Conservation (phyloP, 2,888 invertebrate genomes). For the Ceramica pisi region DNA sequence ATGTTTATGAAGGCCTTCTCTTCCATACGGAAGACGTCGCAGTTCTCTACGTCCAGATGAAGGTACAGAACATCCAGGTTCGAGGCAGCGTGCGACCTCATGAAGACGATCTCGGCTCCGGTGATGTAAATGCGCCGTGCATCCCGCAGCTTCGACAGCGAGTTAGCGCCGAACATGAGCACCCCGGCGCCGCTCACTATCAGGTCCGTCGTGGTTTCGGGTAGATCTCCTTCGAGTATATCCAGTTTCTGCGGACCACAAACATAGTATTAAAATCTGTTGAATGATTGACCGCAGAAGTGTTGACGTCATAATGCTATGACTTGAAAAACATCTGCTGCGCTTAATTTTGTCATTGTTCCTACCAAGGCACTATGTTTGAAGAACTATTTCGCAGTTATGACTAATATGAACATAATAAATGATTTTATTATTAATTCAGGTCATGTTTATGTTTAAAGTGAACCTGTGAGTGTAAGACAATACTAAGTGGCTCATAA, state of each 20-base stretch:
- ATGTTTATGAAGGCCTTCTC: conserved; percentile 92
- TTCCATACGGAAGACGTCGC: conserved; percentile 91
- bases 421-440: conserved; percentile 42
- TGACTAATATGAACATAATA: conserved; percentile 29
- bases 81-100: conserved; percentile 91
- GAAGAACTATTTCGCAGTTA: conserved; percentile 12
- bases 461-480: conserved; percentile 45
- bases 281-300: conserved; percentile 29
- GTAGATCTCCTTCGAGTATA: conserved; percentile 89
- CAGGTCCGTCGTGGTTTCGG: conserved; percentile 91
- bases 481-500: conserved; percentile 60
- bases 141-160: conserved; percentile 90
- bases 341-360: conserved; percentile 15
- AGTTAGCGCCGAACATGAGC: conserved; percentile 89
- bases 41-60: conserved; percentile 91
- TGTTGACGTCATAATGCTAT: conserved; percentile 25
- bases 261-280: conserved; percentile 35
- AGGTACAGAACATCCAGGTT: conserved; percentile 91
- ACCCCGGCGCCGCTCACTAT: conserved; percentile 90
- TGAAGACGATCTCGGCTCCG: conserved; percentile 87
- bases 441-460: conserved; percentile 55
- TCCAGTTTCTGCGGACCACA: conserved; percentile 84
- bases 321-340: conserved; percentile 37
- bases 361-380: conserved; percentile 8
- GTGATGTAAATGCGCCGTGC: conserved; percentile 90